phyloP scores from a whole-genome alignment of 1,140 invertebrate genomes.

The Ooceraea biroi region DNA sequence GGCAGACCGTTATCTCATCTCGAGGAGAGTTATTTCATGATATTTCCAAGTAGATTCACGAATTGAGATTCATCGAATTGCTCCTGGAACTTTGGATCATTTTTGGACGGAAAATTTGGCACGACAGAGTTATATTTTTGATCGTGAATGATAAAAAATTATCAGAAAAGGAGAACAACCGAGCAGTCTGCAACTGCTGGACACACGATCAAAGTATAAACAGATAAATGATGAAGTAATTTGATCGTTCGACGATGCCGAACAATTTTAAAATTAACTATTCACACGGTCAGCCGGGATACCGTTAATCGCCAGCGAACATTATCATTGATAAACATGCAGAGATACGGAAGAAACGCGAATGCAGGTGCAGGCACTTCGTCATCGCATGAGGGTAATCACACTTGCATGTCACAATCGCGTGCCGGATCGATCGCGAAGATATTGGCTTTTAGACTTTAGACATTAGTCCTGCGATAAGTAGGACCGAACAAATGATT shows the following conservation, averaged over 20 bases:
- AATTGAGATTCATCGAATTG: too few relatives aligned
- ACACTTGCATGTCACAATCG: neutral
- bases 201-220: too few relatives aligned
- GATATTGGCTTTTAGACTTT: slow-evolving; percentile 39
- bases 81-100: too few relatives aligned
- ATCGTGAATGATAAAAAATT: too few relatives aligned
- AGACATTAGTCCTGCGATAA: slow-evolving; percentile 29
- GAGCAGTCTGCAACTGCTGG: too few relatives aligned
- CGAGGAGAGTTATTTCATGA: neutral
- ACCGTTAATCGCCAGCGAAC: neutral
- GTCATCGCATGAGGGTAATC: slow-evolving; percentile 10
- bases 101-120: too few relatives aligned
- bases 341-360: neutral
- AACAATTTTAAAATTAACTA: neutral
- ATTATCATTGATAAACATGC: neutral
- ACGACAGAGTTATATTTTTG: too few relatives aligned
- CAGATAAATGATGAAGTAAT: neutral
- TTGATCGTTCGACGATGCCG: neutral
- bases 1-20: slow-evolving; percentile 9
- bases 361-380: slow-evolving; percentile 15
- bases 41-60: neutral
- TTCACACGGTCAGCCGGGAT: neutral
- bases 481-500: neutral
- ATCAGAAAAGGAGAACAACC: too few relatives aligned
- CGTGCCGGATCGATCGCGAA: neutral